Evolutionary conservation across 2,888 invertebrate species (phyloP).

Genomic region (Heliconius aoede): DNA sequence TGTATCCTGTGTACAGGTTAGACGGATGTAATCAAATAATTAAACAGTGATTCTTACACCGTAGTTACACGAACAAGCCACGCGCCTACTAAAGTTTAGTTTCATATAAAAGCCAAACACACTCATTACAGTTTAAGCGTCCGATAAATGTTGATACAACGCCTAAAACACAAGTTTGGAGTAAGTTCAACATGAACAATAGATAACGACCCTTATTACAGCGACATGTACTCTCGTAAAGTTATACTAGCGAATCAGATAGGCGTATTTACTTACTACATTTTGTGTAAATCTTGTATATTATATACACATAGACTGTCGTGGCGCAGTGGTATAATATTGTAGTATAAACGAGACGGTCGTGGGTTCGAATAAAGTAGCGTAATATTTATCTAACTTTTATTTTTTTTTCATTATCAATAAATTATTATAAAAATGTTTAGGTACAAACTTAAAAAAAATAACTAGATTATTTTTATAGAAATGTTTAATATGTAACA

Average conservation of each 20-base stretch:
- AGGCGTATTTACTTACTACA: slow-evolving; percentile 21
- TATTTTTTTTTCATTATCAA: no score
- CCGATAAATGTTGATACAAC: slow-evolving; percentile 29
- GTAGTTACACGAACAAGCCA: background rate
- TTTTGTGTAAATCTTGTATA: slow-evolving; percentile 1
- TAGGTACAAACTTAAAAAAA: no score
- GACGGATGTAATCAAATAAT: background rate
- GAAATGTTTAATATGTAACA: no score
- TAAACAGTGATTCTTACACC: background rate
- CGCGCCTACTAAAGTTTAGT: background rate
- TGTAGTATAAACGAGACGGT: no score
- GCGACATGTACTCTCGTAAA: slow-evolving; percentile 36
- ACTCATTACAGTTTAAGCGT: slow-evolving; percentile 22
- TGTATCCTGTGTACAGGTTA: no score
- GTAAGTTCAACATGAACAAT: slow-evolving; percentile 40
- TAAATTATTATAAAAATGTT: no score
- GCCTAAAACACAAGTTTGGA: slow-evolving; percentile 38
- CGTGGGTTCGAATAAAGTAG: no score
- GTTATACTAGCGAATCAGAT: slow-evolving; percentile 36
- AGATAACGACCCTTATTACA: slow-evolving; percentile 45
- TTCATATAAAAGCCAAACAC: slow-evolving; percentile 22
- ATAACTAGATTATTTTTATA: no score
- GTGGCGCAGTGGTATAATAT: no score
- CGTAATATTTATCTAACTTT: no score
- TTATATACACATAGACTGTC: background rate